Percentiles rank a stretch among this genome's conserved stretches.
These are phyloP conservation scores for Alexandromys fortis DNA, from an alignment of 2,113 vertebrate species.

Conservation along the genomic window DNA sequence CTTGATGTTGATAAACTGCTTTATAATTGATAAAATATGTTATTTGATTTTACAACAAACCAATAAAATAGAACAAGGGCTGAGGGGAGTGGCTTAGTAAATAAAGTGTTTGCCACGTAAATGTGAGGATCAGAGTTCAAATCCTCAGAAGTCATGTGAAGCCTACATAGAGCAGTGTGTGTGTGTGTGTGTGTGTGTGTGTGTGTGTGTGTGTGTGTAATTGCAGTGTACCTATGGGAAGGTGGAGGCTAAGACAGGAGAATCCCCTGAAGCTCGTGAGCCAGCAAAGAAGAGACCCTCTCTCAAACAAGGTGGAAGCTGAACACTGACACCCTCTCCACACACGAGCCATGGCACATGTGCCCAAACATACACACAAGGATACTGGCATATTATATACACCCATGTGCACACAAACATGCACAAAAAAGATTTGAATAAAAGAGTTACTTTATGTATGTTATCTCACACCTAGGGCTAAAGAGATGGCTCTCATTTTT, in stretches of 20 bases:
- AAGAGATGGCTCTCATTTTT: neutral
- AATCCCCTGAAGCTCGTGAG: neutral
- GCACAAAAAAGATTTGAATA: neutral
- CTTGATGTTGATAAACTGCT: slow-evolving; percentile 15
- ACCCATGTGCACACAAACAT: neutral
- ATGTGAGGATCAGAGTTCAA: neutral
- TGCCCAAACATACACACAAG: neutral
- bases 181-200: too few species aligned
- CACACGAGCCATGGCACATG: neutral
- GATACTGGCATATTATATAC: neutral
- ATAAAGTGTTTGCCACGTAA: neutral
- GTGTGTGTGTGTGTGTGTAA: too few species aligned
- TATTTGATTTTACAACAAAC: slow-evolving; percentile 58
- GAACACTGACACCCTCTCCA: neutral
- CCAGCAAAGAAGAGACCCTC: neutral
- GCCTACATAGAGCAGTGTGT: too few species aligned
- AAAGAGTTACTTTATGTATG: neutral
- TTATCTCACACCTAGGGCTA: neutral
- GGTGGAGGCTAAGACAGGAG: neutral
- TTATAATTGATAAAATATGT: slow-evolving; percentile 47
- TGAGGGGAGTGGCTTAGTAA: neutral
- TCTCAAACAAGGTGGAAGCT: neutral
- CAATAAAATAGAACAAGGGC: neutral
- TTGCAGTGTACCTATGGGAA: neutral
- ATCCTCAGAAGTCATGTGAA: neutral